Base-by-base conservation (phyloP, 2,797 vertebrate species). In the Buceros bicornis region DNA sequence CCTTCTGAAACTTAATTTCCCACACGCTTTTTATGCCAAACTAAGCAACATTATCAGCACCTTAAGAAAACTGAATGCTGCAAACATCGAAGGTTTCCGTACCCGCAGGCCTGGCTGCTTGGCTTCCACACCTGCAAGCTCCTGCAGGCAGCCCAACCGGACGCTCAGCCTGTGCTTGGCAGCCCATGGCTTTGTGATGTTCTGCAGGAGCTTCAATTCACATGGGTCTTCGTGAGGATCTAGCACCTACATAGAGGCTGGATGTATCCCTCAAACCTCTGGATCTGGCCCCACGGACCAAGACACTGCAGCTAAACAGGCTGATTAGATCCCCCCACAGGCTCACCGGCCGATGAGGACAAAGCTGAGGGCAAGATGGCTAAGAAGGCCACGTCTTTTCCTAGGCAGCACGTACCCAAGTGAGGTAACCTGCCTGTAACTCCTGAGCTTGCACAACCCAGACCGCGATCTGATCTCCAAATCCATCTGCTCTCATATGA, bases 401-500 rank as follows among this genome's bases (percentile, higher is more conserved):
- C 17, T 6, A 15, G 31, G 1, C 2, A 40, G 11, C 0, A 0
- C 2, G 8, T 8, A 25, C 3, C 69, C 26, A 40, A 43, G 54
- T 0, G 0, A 51, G 26, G 42, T 25, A 29, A 48, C 24, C 14
- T 61, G 43, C 37, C 50, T 10, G 15, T 56, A 26, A 24, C 3
- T 25, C 21, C 31, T 8, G 28, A 51, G 43, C 35, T 58, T 29
- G 2, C 3, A 5, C 14, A 57, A 25, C n/a, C n/a, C 76, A 24
- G 45, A 26, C 11, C 64, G 53, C 25, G 28, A 1, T 4, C 15
- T 9, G 37, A 13, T 31, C 42, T 8, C 31, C 2, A 29, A 22
- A 17, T 11, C 33, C 1, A 0, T 18, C 24, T 0, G 0, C 53
- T n/a, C 26, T 7, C 40, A 7, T 0, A 8, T 0, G 0, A 35